Percentiles rank a stretch among this genome's conserved stretches.
Conservation (phyloP, 2,113 vertebrate genomes). For the Macquaria australasica region DNA sequence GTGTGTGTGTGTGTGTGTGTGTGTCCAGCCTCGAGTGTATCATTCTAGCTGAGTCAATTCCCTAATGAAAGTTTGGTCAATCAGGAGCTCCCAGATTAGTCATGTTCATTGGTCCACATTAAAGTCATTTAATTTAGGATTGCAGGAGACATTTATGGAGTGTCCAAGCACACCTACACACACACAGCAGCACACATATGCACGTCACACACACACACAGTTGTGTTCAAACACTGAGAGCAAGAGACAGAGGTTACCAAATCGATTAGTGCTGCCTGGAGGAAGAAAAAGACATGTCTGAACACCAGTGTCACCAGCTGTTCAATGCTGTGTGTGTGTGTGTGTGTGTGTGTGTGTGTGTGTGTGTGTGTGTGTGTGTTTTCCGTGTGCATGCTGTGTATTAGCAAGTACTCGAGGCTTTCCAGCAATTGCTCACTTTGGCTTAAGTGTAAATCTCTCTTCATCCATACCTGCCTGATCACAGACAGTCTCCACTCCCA, state of each 20-base stretch:
- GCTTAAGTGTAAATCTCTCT: constrained; percentile 40
- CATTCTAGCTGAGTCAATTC: constrained; percentile 48
- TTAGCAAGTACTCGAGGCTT: not conserved
- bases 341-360: not conserved
- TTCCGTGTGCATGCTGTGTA: not conserved
- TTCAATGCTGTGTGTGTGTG: not conserved
- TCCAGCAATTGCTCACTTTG: constrained; percentile 27
- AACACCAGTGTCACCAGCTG: constrained; percentile 13
- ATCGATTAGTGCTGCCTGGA: constrained; percentile 62
- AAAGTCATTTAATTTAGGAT: constrained; percentile 60
- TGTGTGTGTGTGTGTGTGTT: constrained; percentile 1
- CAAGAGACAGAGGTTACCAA: constrained; percentile 47
- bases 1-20: constrained; percentile 2
- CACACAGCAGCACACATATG: not conserved
- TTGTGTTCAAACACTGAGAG: constrained; percentile 16
- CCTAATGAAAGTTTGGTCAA: constrained; percentile 54
- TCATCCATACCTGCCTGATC: constrained; percentile 51
- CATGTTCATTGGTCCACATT: constrained; percentile 52
- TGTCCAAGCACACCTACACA: not conserved
- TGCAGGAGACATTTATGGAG: constrained; percentile 42
- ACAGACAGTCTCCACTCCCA: not conserved
- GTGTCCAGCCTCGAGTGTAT: constrained; percentile 10
- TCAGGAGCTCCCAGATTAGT: constrained; percentile 47
- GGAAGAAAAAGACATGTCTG: constrained; percentile 37
- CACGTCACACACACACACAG: not conserved